These are phyloP conservation scores for Pygoscelis antarcticus DNA, from an alignment of 2,113 vertebrate genomes.

Conservation along the genomic window DNA sequence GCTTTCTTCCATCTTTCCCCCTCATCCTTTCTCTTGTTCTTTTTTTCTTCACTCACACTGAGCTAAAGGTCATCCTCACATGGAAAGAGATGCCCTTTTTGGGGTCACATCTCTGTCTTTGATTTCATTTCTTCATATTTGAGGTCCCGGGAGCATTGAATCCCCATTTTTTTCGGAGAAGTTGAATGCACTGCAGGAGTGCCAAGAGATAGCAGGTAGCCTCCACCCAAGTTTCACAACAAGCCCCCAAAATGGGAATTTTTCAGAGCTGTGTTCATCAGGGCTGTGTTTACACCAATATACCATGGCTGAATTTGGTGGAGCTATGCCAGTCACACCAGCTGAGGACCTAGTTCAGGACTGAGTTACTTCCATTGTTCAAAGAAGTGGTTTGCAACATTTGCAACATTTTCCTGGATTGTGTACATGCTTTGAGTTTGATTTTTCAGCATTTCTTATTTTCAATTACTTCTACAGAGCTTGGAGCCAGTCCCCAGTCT, in stretches of 20 bases:
- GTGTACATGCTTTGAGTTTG: not conserved
- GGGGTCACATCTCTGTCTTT: not conserved
- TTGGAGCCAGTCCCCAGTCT: not conserved
- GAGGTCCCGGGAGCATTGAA: not conserved
- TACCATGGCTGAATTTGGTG: not conserved
- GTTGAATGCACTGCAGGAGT: not conserved
- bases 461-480: constrained; percentile 7
- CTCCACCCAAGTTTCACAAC: not conserved
- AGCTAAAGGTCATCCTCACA: not conserved
- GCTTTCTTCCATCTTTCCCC: not conserved
- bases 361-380: not conserved
- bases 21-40: not conserved
- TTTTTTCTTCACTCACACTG: not conserved
- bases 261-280: not conserved
- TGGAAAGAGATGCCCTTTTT: not conserved
- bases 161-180: not conserved
- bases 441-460: constrained; percentile 33
- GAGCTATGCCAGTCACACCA: not conserved
- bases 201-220: not conserved
- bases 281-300: not conserved
- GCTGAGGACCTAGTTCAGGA: not conserved
- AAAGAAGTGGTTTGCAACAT: not conserved
- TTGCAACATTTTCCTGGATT: constrained; percentile 24
- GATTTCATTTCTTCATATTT: not conserved
- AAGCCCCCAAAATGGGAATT: not conserved